Conservation (phyloP, 1,140 invertebrate species). For the Battus philenor region DNA sequence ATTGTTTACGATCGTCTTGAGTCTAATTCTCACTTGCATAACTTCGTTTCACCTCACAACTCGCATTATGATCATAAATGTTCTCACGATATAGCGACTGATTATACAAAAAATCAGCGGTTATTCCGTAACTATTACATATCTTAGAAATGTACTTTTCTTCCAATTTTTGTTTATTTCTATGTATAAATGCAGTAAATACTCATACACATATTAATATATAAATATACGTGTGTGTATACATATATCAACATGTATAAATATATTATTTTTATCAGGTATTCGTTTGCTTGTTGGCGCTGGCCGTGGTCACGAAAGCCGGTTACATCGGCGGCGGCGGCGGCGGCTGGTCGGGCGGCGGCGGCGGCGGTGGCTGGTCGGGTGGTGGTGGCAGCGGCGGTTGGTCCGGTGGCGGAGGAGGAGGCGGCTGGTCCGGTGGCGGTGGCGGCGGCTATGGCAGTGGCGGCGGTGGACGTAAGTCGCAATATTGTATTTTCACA, state of each 20-base stretch:
- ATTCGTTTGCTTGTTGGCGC: constrained; percentile 58
- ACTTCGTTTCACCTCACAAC: neutral
- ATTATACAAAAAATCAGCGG: neutral
- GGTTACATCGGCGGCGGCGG: constrained; percentile 45
- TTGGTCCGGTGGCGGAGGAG: constrained; percentile 22
- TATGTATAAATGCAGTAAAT: no score
- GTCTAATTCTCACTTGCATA: constrained; percentile 5
- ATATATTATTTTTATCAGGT: constrained; percentile 33
- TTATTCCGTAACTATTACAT: neutral
- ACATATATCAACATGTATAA: no score
- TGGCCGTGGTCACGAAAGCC: constrained; percentile 43
- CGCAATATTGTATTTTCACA: no score
- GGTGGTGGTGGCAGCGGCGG: constrained; percentile 29
- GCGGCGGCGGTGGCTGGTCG: constrained; percentile 36
- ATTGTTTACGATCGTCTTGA: no score
- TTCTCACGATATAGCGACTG: neutral
- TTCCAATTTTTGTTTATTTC: no score
- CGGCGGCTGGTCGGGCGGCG: constrained; percentile 36
- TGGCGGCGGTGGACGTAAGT: constrained; percentile 36
- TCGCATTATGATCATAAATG: neutral
- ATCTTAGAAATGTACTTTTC: neutral
- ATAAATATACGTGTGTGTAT: no score
- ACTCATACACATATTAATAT: no score
- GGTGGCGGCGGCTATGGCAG: constrained; percentile 21
- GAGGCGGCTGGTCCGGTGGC: constrained; percentile 26